Evolutionary conservation across 2,888 invertebrate genomes (phyloP), one percentile per base, ranked within the genome.

Genomic region (Gortyna flavago): DNA sequence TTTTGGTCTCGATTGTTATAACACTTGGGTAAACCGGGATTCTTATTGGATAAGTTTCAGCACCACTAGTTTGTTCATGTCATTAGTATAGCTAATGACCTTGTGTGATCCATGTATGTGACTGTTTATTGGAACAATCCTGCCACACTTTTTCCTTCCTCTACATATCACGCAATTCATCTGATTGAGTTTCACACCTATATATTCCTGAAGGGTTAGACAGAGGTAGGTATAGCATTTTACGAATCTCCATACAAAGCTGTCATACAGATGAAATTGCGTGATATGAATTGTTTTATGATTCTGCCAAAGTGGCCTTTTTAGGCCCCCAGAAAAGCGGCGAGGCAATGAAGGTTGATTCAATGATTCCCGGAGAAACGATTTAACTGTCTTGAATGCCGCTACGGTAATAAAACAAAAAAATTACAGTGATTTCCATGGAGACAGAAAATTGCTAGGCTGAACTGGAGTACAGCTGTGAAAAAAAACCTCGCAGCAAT

Each of bases 401-500:
- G 4, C 32, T 25, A 21, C 6, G 25, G 35, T 35, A 51, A n/a
- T 35, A 18, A 35, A 9, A 51, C 18, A 18, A 51, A 18, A 64
- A 35, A 35, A 0, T n/a, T 13, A 25, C 32, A 2, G 7, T 32
- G 67, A 35, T 51, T 51, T 68, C 18, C 35, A 32, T 25, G 9
- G 25, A 35, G 11, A 18, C 11, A 68, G 35, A 35, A n/a, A 38
- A n/a, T 11, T n/a, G 0, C 11, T 54, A 18, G 7, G 18, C 6
- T 3, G 7, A n/a, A 35, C 18, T 35, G 68, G 25, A 72, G 25
- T 51, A 54, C 32, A 57, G 21, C 57, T 29, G 0, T 29, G 35
- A 21, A 44, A 51, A 51, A 11, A 16, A 62, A 68, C 68, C 32
- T 77, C 18, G n/a, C 44, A 70, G 51, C 35, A 72, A 72, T 54